Evolutionary conservation across 2,113 vertebrate genomes (phyloP), one percentile per base, ranked within the genome.

Genomic region (Campylorhamphus procurvoides): DNA sequence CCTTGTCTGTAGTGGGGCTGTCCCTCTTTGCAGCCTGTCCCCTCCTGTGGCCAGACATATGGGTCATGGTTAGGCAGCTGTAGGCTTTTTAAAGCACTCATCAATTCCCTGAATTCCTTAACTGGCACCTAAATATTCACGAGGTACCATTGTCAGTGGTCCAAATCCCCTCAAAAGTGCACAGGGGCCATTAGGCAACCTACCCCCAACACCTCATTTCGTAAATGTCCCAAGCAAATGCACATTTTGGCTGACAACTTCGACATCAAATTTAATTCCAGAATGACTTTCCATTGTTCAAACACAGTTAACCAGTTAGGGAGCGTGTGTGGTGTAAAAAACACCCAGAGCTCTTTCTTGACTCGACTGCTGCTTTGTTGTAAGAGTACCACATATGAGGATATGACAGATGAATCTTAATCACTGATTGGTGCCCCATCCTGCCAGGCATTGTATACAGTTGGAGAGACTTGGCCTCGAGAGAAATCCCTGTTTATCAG

Each of bases 21-120:
- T 7, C 13, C 52, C 13, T 49, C 3, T 53, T 68, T 39, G 18
- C 29, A 85, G 55, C 18, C 37, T 73, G 7, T 47, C 11, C 20
- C 20, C 37, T 66, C n/a, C 56, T 9, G 1, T 22, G n/a, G 24
- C 27, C n/a, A 40, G 31, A 37, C 0, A 3, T 18, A 8, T 0
- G 1, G 8, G 7, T 15, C 1, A 1, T 0, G 1, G 12, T 63
- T 60, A 52, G 40, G 23, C 62, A 83, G 33, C 24, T 69, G 37
- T 3, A 66, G 46, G 35, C 35, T 72, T 87, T 81, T 89, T 64
- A 63, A 94, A 75, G 18, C 0, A 1, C 29, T 56, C 8, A 1
- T 17, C 0, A 8, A 67, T 77, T 72, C 35, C 17, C 23, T 35
- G 10, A 74, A 29, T 86, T 58, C 59, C 50, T 80, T 67, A 10